Base-by-base conservation (phyloP, 2,797 vertebrate species). In the Cossypha dichroa region DNA sequence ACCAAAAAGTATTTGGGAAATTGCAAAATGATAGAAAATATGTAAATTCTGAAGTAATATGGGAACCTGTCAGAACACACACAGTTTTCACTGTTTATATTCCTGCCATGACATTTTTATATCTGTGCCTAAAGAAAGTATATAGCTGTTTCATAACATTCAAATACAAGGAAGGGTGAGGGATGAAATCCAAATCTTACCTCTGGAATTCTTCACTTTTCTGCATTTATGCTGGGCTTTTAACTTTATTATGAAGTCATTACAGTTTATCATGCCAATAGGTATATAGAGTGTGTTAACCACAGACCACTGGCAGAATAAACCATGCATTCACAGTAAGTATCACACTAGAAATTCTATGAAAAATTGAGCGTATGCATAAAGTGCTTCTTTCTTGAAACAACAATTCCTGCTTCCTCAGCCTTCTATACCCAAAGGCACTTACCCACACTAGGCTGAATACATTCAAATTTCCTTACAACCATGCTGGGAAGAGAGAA, bases 161-260 rank as follows among this genome's bases (percentile, higher is more conserved):
- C 38, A 73, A 82, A 3, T 69, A 20, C 14, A 68, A 69, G 41
- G 21, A 89, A 70, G 28, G 6, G 7, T 60, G 17, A 78, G 13
- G 60, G 33, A 56, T 66, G 55, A 89, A 76, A 82, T 67, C 46
- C 15, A 92, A 45, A 13, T 63, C 52, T 69, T 85, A 22, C 26
- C n/a, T 88, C 28, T 31, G 40, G 38, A 94, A 80, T 92, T 72
- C 58, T 20, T 90, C 15, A 2, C 14, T 87, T 91, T 90, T 86
- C 51, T 94, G 38, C 41, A 36, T 26, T 56, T 89, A 56, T 91
- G 29, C 68, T 91, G 74, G 63, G 19, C 60, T 96, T 97, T 96
- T 94, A 94, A 90, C 82, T 94, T 93, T 88, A 91, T 92, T 85
- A 80, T 55, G 70, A 63, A 90, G 70, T 83, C 93, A 96, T 93